Evolutionary conservation across 2,888 invertebrate species (phyloP), one percentile per base, ranked within the genome.

Genomic region (Idaea straminata): DNA sequence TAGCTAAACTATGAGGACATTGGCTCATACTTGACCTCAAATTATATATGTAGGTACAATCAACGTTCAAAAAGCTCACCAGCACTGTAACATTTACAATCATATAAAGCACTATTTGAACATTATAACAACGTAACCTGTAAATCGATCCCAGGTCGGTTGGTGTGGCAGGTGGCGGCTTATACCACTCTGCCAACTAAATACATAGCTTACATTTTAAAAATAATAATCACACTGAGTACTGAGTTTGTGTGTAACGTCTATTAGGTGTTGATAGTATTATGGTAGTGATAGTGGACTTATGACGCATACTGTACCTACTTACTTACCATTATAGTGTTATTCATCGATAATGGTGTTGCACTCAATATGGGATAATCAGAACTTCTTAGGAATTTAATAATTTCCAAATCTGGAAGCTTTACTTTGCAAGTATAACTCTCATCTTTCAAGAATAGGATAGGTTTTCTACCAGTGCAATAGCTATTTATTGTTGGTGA

Each of bases 321-420:
- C 13, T 15, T 13, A 35, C 58, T 69, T 84, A 92, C 91, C 89
- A 87, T 72, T 68, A 66, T 66, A 65, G 89, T 78, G 65, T 72
- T 82, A 68, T 86, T 88, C 5, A 78, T 67, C 57, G 83, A 82
- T 15, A 72, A 72, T 61, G 84, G 79, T 10, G 80, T 84, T 62
- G 84, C 82, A 72, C 89, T 89, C 59, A 90, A 80, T 62, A 91
- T 71, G 59, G 74, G 74, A 25, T 86, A 77, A 64, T 83, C 81
- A 64, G 78, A 74, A 59, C 75, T 81, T 69, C 83, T 84, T 5
- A 84, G 69, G 62, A 88, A 81, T 71, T 84, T 80, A 67, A 91
- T 83, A 84, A 88, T 87, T 82, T 92, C 88, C 5, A 92, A 73
- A 67, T 92, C 88, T 15, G 80, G 75, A 6, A 91, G 73, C 70